Percentiles rank a stretch among this genome's conserved stretches.
Evolutionary conservation across 2,888 invertebrate genomes (phyloP).

Genomic region (Sinhomidia bicolor): DNA sequence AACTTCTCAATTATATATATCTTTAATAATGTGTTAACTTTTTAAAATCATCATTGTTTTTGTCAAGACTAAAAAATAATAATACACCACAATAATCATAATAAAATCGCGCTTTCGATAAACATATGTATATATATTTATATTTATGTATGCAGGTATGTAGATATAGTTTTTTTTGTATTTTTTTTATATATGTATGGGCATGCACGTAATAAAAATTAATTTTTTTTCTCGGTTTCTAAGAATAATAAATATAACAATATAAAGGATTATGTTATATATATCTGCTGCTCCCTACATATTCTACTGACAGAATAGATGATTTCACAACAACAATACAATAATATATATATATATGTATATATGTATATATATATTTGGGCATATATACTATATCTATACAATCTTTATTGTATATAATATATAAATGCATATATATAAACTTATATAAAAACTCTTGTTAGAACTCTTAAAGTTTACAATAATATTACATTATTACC

Average conservation of each 20-base stretch:
- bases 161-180: conserved; percentile 36
- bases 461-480: conserved; percentile 22
- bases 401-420: too few species aligned
- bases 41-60: not conserved
- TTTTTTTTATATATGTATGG: conserved; percentile 29
- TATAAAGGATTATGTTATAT: conserved; percentile 54
- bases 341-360: conserved; percentile 41
- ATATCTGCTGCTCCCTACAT: conserved; percentile 28
- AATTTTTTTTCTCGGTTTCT: conserved; percentile 64
- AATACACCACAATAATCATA: conserved; percentile 35
- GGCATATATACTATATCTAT: conserved; percentile 32
- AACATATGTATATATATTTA: conserved; percentile 50
- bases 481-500: conserved; percentile 41
- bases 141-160: too few species aligned
- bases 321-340: conserved; percentile 71
- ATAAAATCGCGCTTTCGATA: conserved; percentile 61
- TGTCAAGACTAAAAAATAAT: conserved; percentile 29
- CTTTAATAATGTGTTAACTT: not conserved
- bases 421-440: conserved; percentile 11
- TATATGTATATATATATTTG: conserved; percentile 3
- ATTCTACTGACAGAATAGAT: conserved; percentile 69
- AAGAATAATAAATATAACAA: conserved; percentile 57
- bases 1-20: too few species aligned
- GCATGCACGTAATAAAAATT: conserved; percentile 72
- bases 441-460: conserved; percentile 60